phyloP scores from a whole-genome alignment of 2,797 vertebrate genomes.

The Trichosurus vulpecula region DNA sequence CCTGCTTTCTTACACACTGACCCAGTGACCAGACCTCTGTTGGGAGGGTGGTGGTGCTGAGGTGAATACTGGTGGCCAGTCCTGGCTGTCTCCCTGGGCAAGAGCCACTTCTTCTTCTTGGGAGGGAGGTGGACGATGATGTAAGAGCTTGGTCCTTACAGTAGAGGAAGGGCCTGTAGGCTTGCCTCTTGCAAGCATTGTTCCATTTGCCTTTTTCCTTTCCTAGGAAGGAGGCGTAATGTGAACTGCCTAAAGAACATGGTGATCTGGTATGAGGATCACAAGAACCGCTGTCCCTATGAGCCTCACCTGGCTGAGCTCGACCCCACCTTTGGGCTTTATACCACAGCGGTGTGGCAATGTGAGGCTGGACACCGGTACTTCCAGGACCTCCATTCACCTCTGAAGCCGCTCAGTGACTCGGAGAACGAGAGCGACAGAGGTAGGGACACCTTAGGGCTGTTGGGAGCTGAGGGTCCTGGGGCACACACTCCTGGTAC shows the following conservation, averaged over 20 bases:
- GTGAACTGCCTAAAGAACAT: slow-evolving; percentile 90
- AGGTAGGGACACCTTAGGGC: slow-evolving; percentile 54
- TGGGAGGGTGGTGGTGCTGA: background rate
- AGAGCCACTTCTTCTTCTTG: background rate
- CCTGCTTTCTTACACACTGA: background rate
- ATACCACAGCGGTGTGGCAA: slow-evolving; percentile 91
- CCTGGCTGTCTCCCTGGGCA: background rate
- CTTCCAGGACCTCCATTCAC: slow-evolving; percentile 90
- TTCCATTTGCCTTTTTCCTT: background rate
- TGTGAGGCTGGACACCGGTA: slow-evolving; percentile 92
- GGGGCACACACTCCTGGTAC: background rate
- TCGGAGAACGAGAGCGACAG: slow-evolving; percentile 84
- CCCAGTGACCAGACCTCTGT: background rate
- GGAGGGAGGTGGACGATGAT: background rate
- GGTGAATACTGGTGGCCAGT: background rate
- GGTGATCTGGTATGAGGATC: slow-evolving; percentile 93
- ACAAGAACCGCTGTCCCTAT: slow-evolving; percentile 89
- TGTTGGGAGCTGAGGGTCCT: background rate
- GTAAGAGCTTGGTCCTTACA: background rate
- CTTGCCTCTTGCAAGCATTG: background rate
- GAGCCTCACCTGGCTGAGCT: slow-evolving; percentile 91
- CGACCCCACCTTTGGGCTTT: slow-evolving; percentile 87
- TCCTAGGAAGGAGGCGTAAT: slow-evolving; percentile 81
- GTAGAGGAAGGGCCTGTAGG: background rate
- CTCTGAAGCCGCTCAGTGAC: slow-evolving; percentile 86